Conservation (phyloP, 2,888 invertebrate genomes). For the Acronicta psi region DNA sequence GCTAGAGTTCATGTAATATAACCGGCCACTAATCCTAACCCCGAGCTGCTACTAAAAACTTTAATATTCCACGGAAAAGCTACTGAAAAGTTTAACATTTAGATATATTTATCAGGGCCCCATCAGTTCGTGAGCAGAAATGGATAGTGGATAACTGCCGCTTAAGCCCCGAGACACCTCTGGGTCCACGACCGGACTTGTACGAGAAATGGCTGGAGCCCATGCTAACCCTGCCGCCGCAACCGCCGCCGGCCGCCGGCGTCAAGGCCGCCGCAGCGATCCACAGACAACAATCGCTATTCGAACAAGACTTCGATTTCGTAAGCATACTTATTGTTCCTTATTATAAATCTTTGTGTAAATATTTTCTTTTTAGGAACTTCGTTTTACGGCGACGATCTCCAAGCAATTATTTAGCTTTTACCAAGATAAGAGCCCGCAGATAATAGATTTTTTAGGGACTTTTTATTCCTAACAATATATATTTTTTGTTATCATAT, state of each 20-base stretch:
- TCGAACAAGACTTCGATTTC: constrained; percentile 20
- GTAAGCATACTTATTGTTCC: constrained; percentile 18
- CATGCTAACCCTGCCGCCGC: constrained; percentile 10
- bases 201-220: constrained; percentile 86
- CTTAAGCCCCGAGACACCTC: constrained; percentile 86
- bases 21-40: too few species aligned
- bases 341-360: not conserved
- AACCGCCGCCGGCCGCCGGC: constrained; percentile 38
- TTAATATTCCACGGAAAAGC: too few species aligned
- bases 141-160: constrained; percentile 92
- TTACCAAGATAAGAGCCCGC: too few species aligned
- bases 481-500: too few species aligned
- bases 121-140: constrained; percentile 85
- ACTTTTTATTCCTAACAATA: too few species aligned
- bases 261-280: constrained; percentile 22
- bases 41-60: too few species aligned
- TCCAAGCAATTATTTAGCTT: too few species aligned
- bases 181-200: constrained; percentile 86
- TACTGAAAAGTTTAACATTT: not conserved
- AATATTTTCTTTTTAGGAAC: too few species aligned
- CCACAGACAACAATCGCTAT: constrained; percentile 15
- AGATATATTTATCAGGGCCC: constrained; percentile 71
- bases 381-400: too few species aligned
- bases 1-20: too few species aligned
- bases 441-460: too few species aligned